Base-by-base conservation (phyloP, 2,888 invertebrate species). In the Lapara coniferarum region DNA sequence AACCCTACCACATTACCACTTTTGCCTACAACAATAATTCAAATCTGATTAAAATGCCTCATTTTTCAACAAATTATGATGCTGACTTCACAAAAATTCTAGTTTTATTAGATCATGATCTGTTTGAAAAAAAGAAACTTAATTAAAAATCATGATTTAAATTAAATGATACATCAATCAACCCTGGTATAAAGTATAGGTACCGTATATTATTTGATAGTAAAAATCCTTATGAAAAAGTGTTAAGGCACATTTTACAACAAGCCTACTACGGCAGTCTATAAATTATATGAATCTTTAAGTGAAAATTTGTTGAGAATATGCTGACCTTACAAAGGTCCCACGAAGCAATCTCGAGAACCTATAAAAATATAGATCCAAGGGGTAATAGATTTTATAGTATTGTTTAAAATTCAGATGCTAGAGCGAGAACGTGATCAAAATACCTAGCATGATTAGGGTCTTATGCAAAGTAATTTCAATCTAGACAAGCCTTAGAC, bases 381-480 rank as follows among this genome's bases (percentile, higher is more conserved):
- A 12, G 4, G 16, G 5, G 7, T 46, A 49, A 63, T 49, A 63
- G 46, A 63, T 49, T 49, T 49, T 49, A 63, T 49, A 19, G 13
- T 8, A 25, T 63, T 63, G 46, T 63, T 63, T 19, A 49, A 63
- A 49, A 63, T 63, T 63, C 63, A 19, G 19, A 44, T 12, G 46
- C 63, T 19, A n/a, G 46, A 19, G 46, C 19, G 49, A 63, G 25
- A 63, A 63, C 63, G 63, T 63, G 63, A 63, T 19, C 19, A 63
- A 63, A 63, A 63, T 63, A 49, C 16, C 13, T 46, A 2, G 14
- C 7, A 63, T 49, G 63, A 63, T 49, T 63, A 13, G 63, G 59
- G 63, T 49, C 13, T 63, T 49, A 63, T 19, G 63, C 63, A 25
- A 63, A 59, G 59, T 59, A 59, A 63, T 63, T 13, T 10, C 63